Conservation (phyloP, 2,797 vertebrate genomes). For the Schizothorax lantsangensis region DNA sequence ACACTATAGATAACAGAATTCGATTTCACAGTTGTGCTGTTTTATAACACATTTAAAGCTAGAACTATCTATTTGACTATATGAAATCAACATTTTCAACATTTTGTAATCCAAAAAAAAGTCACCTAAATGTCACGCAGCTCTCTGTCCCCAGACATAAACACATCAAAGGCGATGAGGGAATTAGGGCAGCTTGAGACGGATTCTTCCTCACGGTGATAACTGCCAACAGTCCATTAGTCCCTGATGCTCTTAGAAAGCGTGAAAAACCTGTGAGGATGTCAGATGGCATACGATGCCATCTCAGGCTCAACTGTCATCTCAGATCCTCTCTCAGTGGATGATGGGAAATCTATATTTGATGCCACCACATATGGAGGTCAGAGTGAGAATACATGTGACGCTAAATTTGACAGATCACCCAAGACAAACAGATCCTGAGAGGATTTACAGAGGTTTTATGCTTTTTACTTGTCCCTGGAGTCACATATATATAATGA, state of each 20-base stretch:
- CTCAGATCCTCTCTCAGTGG: slow-evolving; percentile 20
- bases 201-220: slow-evolving; percentile 12
- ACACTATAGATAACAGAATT: neutral
- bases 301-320: slow-evolving; percentile 12
- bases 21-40: neutral
- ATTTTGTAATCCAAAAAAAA: neutral
- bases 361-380: slow-evolving; percentile 6
- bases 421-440: neutral
- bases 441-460: neutral
- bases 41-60: neutral
- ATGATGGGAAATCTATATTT: slow-evolving; percentile 25
- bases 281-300: neutral
- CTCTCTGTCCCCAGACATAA: neutral
- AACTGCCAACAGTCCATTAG: slow-evolving; percentile 20
- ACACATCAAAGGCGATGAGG: neutral
- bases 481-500: neutral
- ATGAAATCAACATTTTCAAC: neutral
- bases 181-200: slow-evolving; percentile 37
- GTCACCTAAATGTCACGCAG: neutral
- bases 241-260: slow-evolving; percentile 37
- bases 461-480: neutral
- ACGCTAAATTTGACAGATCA: neutral
- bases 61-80: neutral
- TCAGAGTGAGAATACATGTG: neutral
- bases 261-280: neutral